phyloP scores from a whole-genome alignment of 2,888 invertebrate species.

The Cancer borealis region DNA sequence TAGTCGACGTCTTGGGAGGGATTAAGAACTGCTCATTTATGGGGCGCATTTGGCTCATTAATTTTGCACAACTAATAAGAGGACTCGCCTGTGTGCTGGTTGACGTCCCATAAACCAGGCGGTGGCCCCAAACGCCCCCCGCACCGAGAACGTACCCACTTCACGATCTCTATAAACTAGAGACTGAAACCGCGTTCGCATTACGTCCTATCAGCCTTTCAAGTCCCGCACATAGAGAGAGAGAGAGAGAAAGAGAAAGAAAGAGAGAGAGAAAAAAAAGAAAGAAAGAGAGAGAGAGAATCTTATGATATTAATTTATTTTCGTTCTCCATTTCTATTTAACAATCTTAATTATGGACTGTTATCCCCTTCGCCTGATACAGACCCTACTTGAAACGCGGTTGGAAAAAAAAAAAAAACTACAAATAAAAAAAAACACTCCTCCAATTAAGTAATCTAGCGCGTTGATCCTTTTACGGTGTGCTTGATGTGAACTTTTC shows the following conservation, averaged over 20 bases:
- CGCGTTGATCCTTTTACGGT: background rate
- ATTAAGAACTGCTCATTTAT: slow-evolving; percentile 27
- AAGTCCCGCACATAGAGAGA: background rate
- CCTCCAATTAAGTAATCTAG: background rate
- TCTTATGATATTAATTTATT: background rate
- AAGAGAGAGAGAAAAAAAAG: background rate
- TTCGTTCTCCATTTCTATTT: background rate
- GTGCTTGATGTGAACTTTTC: background rate
- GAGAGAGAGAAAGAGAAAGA: background rate
- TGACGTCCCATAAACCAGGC: background rate
- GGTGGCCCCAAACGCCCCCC: background rate
- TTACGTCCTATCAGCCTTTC: background rate
- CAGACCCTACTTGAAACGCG: background rate
- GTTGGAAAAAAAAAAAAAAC: background rate
- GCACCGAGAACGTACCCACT: background rate
- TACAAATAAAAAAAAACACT: background rate
- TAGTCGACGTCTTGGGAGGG: background rate
- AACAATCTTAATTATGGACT: background rate
- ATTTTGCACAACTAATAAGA: slow-evolving; percentile 35
- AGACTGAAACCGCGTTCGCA: background rate
- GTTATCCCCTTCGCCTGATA: background rate
- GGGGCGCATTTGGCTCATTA: background rate
- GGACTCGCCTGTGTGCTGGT: background rate
- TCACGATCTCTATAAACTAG: slow-evolving; percentile 25
- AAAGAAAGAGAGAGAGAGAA: background rate